Evolutionary conservation across 2,888 invertebrate species (phyloP), one percentile per base, ranked within the genome.

Genomic region (Andricus quercusramuli): DNA sequence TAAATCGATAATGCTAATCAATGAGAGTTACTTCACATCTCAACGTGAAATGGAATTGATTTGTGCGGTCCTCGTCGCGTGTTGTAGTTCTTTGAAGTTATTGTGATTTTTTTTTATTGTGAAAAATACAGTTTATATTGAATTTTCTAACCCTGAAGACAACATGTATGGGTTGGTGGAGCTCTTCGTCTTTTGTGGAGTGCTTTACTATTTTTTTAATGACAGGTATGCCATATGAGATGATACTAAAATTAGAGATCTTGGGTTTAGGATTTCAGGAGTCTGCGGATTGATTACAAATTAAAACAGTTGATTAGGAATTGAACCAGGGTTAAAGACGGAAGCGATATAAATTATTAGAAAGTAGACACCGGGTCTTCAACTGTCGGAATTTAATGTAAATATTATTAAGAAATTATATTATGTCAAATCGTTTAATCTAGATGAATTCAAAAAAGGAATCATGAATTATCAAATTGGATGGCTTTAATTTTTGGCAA

Each of bases 181-280:
- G 91, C 92, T 95, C 85, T 94, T 95, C 90, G 94, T 95, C 91
- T 94, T 95, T 93, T 94, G 94, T 85, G 95, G 94, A 80, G 93
- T 95, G 47, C 93, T 95, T 85, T 95, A 94, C 93, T 95, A 95
- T 94, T 94, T 95, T 93, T 95, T 95, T 92, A 95, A 94, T 78
- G 94, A 94, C 86, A 95, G 95, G 95, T 95, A 92, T 77, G 68
- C 25, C 13, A 29, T 47, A 8, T n/a, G 47, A 47, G 47, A 47
- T 51, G 47, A 56, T 17, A 25, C 17, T 64, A 29, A 25, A 29
- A 25, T 64, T 17, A 17, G 29, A 15, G 29, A 29, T 29, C 6
- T 25, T 15, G 13, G 8, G 29, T 37, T 8, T 8, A 37, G 13
- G 17, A 29, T 6, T 64, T 64, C 8, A 17, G 25, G 6, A 64